phyloP scores from a whole-genome alignment of 92 coral and sea anemone species.

The Phenganax stokvisi region DNA sequence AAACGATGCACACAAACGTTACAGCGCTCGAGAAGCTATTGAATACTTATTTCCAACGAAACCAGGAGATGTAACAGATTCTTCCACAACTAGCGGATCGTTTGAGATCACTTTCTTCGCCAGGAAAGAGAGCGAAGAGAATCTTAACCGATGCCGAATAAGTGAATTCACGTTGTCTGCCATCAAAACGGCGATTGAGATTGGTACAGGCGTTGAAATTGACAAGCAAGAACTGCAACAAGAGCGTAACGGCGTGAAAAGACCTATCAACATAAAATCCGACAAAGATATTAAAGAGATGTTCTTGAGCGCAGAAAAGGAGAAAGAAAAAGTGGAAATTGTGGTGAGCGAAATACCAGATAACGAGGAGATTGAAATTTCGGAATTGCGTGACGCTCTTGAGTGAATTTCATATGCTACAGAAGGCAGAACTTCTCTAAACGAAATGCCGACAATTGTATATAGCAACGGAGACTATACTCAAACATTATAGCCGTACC shows the following conservation, averaged over 20 bases:
- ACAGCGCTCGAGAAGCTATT: constrained; percentile 5
- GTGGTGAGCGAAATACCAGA: too few species aligned
- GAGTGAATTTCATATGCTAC: too few species aligned
- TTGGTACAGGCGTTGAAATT: background rate
- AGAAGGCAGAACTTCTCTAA: too few species aligned
- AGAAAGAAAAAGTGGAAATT: background rate
- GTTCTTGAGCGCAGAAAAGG: background rate
- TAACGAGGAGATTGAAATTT: too few species aligned
- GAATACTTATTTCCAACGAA: background rate
- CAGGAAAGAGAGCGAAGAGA: background rate
- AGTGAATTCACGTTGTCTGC: constrained; percentile 9
- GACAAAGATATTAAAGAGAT: background rate
- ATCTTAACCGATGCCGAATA: background rate
- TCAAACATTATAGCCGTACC: too few species aligned
- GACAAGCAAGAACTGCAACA: background rate
- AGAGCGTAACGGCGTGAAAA: background rate
- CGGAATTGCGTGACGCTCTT: too few species aligned
- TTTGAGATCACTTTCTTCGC: background rate
- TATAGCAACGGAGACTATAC: too few species aligned
- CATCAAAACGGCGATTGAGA: background rate
- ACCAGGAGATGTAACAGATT: background rate
- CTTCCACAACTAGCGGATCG: background rate
- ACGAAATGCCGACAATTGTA: too few species aligned
- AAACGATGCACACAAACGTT: background rate
- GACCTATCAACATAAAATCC: background rate